A percentile compares a stretch with the other conserved stretches of the same genome.
These are phyloP conservation scores for Melanchra persicariae DNA, from an alignment of 2,888 invertebrate species.

Conservation along the genomic window DNA sequence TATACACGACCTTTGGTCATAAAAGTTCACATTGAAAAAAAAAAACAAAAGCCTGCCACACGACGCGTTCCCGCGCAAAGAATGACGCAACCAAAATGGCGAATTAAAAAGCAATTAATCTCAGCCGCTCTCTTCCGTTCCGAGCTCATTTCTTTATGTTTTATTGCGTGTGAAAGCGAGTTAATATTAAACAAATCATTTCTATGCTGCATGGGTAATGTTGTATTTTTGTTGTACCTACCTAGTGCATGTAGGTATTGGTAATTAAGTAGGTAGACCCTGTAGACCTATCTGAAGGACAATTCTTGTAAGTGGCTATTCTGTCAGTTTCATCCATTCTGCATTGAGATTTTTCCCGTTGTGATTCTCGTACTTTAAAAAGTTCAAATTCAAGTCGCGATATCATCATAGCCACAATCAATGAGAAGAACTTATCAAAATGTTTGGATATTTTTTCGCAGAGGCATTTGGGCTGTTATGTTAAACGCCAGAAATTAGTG, in stretches of 20 bases:
- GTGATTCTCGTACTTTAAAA: too few relatives aligned
- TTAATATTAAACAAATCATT: constrained; percentile 82
- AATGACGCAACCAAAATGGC: constrained; percentile 83
- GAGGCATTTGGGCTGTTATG: too few relatives aligned
- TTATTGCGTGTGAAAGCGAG: constrained; percentile 82
- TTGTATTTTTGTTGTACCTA: background rate
- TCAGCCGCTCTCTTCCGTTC: constrained; percentile 78
- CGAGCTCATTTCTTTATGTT: constrained; percentile 74
- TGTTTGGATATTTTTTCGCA: too few relatives aligned
- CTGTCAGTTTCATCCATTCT: too few relatives aligned
- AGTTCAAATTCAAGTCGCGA: too few relatives aligned
- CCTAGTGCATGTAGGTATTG: background rate
- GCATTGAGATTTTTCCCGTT: too few relatives aligned
- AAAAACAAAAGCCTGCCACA: constrained; percentile 32
- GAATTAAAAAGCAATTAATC: constrained; percentile 88
- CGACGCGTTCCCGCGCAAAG: constrained; percentile 65
- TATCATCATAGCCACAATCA: too few relatives aligned
- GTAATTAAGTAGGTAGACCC: too few relatives aligned
- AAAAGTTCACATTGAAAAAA: constrained; percentile 50
- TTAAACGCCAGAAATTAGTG: too few relatives aligned
- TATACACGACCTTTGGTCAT: constrained; percentile 51
- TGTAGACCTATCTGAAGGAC: too few relatives aligned
- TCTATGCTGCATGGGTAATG: constrained; percentile 21
- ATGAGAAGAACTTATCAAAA: too few relatives aligned
- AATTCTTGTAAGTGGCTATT: too few relatives aligned